Base-by-base conservation (phyloP, 2,113 vertebrate genomes). In the Neoarius graeffei region DNA sequence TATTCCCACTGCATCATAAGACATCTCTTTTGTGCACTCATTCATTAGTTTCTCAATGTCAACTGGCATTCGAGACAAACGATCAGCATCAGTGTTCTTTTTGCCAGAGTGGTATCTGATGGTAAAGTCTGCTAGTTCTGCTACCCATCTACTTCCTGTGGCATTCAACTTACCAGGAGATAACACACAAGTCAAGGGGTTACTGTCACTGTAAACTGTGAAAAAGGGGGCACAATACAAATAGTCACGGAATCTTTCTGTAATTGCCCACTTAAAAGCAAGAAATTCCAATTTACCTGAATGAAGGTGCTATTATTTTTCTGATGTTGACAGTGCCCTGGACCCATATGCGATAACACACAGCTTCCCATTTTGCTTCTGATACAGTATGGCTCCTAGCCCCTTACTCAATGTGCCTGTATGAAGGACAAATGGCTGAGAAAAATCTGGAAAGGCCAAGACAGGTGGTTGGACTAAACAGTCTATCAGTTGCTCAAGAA, bases 271-370 rank as follows among this genome's bases (percentile, higher is more conserved):
- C 10, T 54, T 54, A 54, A 54, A 10, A 54, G 52, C 52, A 54
- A 54, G 52, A 54, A 54, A 10, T 54, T 54, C 52, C 52, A 54
- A 54, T 54, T 54, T 54, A 9, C 52, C 52, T 54, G 7, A 54
- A 10, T 54, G 52, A 10, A 54, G 52, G 52, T 54, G 52, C 10
- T 54, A 54, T 7, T 54, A 9, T 54, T 10, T 54, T 1, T 54
- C 52, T 10, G 52, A 54, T 54, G 52, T 10, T 54, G 30, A 7
- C 35, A 73, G 69, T 0, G 50, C 20, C 17, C 27, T 7, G 56
- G 52, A 85, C 9, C 64, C 52, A 85, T 73, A 85, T 50, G 67
- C 67, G 59, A 85, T 85, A 23, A 73, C 52, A 50, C 84, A 3
- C 4, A 59, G 30, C 17, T 59, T 74, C 19, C 27, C 30, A 1